Conservation (phyloP, 1,140 invertebrate species). For the Battus philenor region DNA sequence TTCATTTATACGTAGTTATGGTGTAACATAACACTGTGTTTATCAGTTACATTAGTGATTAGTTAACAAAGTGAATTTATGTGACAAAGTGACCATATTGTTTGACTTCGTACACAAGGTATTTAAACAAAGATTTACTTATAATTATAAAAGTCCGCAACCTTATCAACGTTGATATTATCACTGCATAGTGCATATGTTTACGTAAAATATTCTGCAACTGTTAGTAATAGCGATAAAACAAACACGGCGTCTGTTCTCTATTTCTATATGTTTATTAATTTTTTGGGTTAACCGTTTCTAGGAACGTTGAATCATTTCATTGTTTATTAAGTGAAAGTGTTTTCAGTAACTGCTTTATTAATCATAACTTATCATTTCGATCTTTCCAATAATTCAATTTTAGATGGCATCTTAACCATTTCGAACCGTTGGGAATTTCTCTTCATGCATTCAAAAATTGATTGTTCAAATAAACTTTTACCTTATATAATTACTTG, state of each 20-base stretch:
- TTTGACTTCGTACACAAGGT: conserved; percentile 12
- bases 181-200: not conserved
- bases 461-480: conserved; percentile 17
- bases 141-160: conserved; percentile 9
- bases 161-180: conserved; percentile 10
- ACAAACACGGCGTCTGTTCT: no score
- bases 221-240: conserved; percentile 2
- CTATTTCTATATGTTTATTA: no score
- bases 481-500: conserved; percentile 14
- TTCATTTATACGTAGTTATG: not conserved
- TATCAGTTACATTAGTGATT: conserved; percentile 26
- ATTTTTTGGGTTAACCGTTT: no score
- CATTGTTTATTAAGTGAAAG: conserved; percentile 12
- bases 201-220: conserved; percentile 2
- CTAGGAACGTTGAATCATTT: conserved; percentile 11
- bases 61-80: conserved; percentile 22
- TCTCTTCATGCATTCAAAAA: conserved; percentile 12
- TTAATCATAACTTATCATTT: conserved; percentile 12
- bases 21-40: conserved; percentile 13
- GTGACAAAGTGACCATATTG: conserved; percentile 32
- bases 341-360: not conserved
- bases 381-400: conserved; percentile 7
- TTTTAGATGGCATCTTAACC: conserved; percentile 2
- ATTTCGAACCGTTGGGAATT: conserved; percentile 2
- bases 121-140: conserved; percentile 24